Evolutionary conservation across 2,888 invertebrate genomes (phyloP), one percentile per base, ranked within the genome.

Genomic region (Cryptocephalus moraei): DNA sequence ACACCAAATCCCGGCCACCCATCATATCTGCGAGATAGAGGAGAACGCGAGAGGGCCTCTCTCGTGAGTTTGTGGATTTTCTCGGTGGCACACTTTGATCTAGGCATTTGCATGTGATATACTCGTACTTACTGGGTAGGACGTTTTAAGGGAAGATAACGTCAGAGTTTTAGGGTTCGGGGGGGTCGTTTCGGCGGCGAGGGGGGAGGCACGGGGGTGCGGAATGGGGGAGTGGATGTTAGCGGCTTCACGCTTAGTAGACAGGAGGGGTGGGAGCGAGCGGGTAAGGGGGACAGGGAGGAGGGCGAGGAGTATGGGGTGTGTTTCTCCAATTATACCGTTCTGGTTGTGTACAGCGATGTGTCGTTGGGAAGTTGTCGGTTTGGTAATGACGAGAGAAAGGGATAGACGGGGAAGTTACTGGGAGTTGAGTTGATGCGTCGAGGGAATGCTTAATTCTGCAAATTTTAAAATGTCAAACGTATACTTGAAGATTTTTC

Each of bases 61-160:
- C 32, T 31, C 32, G 32, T 22, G 9, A 57, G 55, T 54, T 49
- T 46, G 49, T 44, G 54, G 58, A 55, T 57, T 58, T 59, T 47
- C 51, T 47, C 49, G 53, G 52, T 43, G 46, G 47, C 52, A 56
- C 55, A 56, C 62, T 59, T 59, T 62, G 62, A 61, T 60, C 62
- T 61, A 54, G 55, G 58, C 57, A 64, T 64, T 64, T 63, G 61
- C 64, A 64, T 64, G 57, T 59, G 60, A 61, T 62, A 57, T 58
- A 61, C 52, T 56, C 56, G 54, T 56, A 53, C 54, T 51, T 11
- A 36, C 36, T n/a, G 36, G 36, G 36, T 36, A 36, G 36, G 36
- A 36, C 36, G 12, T 36, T 36, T 12, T 36, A 36, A 36, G 12
- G 36, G 36, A 36, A 36, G 36, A 36, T 36, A 36, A 36, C 36